phyloP scores from a whole-genome alignment of 2,113 vertebrate genomes.

The Echinops telfairi region DNA sequence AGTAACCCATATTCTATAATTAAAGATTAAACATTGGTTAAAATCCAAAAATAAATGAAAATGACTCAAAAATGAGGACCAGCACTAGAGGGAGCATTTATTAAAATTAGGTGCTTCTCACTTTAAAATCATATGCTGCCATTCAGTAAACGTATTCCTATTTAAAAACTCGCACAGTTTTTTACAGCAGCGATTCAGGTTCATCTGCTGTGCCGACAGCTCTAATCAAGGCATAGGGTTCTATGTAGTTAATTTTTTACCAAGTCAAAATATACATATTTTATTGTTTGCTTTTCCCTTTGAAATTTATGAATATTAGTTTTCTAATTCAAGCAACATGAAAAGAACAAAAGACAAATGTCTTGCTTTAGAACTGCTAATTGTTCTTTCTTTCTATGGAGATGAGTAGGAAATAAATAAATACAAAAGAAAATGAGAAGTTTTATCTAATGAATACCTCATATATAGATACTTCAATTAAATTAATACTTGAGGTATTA shows the following conservation, averaged over 20 bases:
- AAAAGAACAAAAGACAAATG: constrained; percentile 60
- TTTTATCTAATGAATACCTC: constrained; percentile 24
- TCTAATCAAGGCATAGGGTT: constrained; percentile 24
- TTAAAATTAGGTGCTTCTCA: constrained; percentile 45
- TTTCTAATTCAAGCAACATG: constrained; percentile 55
- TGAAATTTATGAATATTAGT: not conserved
- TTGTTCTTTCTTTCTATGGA: constrained; percentile 26
- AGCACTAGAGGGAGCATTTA: constrained; percentile 6
- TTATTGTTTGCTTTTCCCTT: not conserved
- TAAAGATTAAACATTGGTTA: constrained; percentile 33
- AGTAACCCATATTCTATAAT: constrained; percentile 39
- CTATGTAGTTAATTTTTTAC: constrained; percentile 37
- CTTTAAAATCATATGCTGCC: not conserved
- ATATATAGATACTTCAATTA: constrained; percentile 30
- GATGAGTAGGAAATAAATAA: constrained; percentile 51
- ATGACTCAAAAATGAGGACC: constrained; percentile 46
- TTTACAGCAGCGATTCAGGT: not conserved
- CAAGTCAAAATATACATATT: constrained; percentile 33
- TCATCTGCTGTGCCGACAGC: constrained; percentile 26
- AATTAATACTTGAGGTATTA: constrained; percentile 50
- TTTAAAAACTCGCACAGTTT: not conserved
- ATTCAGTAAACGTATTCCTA: constrained; percentile 9
- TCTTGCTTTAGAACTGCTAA: constrained; percentile 42
- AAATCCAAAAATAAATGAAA: constrained; percentile 29
- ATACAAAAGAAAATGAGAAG: constrained; percentile 15